Percentiles rank a stretch among this genome's conserved stretches.
Evolutionary conservation across 2,113 vertebrate species (phyloP).

Genomic region (Manacus vitellinus): DNA sequence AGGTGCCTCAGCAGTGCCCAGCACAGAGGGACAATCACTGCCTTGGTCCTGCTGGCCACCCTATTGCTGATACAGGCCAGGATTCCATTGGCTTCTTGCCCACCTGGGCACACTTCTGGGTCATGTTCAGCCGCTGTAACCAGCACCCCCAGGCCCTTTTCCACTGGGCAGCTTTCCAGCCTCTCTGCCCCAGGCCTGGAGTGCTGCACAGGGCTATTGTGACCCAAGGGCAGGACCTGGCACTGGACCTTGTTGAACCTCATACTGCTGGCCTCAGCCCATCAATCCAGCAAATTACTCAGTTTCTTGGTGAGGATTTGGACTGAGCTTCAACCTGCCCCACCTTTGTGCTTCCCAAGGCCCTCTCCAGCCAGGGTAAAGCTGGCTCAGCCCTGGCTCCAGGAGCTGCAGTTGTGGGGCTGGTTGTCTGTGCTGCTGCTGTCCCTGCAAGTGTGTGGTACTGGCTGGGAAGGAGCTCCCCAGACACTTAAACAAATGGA

Average conservation of each 20-base stretch:
- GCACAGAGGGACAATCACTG: background rate
- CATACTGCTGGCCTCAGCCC: background rate
- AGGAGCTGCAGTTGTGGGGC: background rate
- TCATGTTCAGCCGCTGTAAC: background rate
- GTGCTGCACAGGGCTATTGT: background rate
- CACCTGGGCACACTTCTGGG: background rate
- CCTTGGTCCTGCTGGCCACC: background rate
- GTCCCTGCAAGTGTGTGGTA: accelerated
- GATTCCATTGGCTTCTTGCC: background rate
- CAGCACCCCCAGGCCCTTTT: background rate
- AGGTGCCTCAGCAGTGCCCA: background rate
- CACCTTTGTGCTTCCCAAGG: background rate
- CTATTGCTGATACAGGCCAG: background rate
- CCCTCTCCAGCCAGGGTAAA: background rate
- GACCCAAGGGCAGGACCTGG: background rate
- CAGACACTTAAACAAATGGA: background rate
- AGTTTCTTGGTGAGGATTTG: background rate
- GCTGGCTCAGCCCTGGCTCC: background rate
- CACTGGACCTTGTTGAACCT: background rate
- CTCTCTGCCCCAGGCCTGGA: background rate
- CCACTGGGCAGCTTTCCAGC: background rate
- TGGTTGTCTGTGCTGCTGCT: background rate
- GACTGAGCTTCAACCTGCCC: background rate
- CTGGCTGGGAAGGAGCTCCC: background rate
- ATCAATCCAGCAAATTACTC: too few species aligned